A percentile compares a stretch with the other conserved stretches of the same genome.
Conservation (phyloP, 2,888 invertebrate species). For the Ceriagrion tenellum region DNA sequence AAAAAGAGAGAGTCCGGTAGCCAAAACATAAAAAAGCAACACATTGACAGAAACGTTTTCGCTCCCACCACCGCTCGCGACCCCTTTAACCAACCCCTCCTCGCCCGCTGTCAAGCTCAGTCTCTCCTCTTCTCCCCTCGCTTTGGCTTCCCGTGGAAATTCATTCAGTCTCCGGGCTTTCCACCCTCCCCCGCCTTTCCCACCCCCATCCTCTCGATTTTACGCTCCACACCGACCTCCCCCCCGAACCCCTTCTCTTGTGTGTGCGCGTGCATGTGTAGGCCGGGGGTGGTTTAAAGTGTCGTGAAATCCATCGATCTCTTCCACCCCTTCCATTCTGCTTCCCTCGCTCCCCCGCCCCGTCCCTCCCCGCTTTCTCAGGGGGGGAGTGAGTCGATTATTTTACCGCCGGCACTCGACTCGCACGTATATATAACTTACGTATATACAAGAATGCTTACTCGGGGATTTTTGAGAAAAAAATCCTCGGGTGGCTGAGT, state of each 20-base stretch:
- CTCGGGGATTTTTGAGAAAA: background rate
- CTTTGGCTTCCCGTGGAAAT: background rate
- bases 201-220: background rate
- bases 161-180: background rate
- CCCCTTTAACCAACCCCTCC: background rate
- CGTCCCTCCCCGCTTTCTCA: background rate
- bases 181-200: background rate
- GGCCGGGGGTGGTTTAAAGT: background rate
- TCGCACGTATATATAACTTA: too few relatives aligned
- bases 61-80: background rate
- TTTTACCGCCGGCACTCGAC: background rate
- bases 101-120: background rate
- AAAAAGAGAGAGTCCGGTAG: too few relatives aligned
- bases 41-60: too few relatives aligned
- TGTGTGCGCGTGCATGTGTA: background rate
- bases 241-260: background rate
- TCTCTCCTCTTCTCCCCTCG: background rate
- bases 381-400: background rate
- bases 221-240: background rate
- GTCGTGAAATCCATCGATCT: slow-evolving; percentile 26
- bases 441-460: background rate
- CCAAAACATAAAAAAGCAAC: too few relatives aligned
- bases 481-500: too few relatives aligned
- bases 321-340: background rate
- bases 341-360: background rate